Evolutionary conservation across 2,113 vertebrate genomes (phyloP), one percentile per base, ranked within the genome.

Genomic region (Ictalurus furcatus): DNA sequence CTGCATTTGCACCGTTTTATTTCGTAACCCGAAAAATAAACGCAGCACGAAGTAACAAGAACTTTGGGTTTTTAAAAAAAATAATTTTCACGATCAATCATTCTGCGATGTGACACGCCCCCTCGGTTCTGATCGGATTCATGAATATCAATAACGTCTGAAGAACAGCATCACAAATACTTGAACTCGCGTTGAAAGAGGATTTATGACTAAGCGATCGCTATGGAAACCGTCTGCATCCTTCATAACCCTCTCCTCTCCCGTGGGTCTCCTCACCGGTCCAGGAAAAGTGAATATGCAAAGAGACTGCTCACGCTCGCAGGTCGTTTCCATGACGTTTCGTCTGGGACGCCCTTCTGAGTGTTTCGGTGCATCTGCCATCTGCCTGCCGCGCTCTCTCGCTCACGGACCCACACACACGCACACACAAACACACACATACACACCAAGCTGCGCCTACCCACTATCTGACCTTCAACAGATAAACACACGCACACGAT

Each of bases 311-410:
- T 87, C 61, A 76, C 73, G 30, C 52, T 76, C 85, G 88, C 73
- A 84, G 84, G 78, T 89, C 63, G 61, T 89, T 84, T 87, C 88
- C 54, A 67, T 87, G 90, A 85, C 56, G 84, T 67, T 56, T 80
- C n/a, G 16, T 87, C 54, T 82, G 65, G 85, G 88, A 65, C 59
- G 85, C 76, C 85, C 71, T 89, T 86, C 80, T 71, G 61, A 85
- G 69, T 61, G 90, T 89, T 23, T 89, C 48, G 25, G 79, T 30
- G 69, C 76, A 84, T 80, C 61, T 65, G 90, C 92, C 90, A 91
- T 94, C 92, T 92, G 93, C 80, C 63, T 91, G 73, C 6, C 30
- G 3, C 19, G 56, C 4, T 52, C 85, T 19, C 44, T 73, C 48
- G 6, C 48, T 54, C 63, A 17, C 56, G 13, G 40, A 14, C 76